Evolutionary conservation across 2,797 vertebrate genomes (phyloP).

Genomic region (Clamator glandarius): DNA sequence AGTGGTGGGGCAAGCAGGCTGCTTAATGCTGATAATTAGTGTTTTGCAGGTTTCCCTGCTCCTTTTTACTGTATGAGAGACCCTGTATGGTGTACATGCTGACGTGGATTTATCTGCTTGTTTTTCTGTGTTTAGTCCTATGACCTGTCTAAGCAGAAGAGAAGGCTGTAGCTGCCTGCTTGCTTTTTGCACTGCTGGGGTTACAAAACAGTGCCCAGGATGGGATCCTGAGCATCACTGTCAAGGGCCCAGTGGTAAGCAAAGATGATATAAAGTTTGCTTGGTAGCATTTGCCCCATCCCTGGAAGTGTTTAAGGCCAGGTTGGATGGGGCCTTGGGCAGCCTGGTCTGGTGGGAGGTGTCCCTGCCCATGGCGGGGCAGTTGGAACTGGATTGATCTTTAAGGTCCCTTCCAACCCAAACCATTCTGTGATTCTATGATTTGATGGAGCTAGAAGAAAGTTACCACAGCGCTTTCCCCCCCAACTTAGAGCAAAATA

Average conservation of each 20-base stretch:
- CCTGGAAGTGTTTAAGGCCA: too few relatives aligned
- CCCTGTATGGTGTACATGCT: background rate
- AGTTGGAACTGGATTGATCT: too few relatives aligned
- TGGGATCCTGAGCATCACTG: background rate
- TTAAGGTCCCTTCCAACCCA: too few relatives aligned
- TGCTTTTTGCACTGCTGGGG: background rate
- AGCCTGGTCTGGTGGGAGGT: too few relatives aligned
- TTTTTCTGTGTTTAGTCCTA: background rate
- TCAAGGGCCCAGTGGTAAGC: background rate
- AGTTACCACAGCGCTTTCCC: background rate
- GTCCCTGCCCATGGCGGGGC: too few relatives aligned
- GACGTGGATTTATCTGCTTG: rapidly evolving
- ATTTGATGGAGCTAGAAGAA: background rate
- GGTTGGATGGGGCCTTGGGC: too few relatives aligned
- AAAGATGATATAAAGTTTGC: background rate
- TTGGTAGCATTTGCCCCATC: background rate
- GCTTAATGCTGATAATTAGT: background rate
- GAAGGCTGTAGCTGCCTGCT: background rate
- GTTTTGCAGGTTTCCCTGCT: background rate
- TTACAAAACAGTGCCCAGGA: background rate
- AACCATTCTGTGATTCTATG: too few relatives aligned
- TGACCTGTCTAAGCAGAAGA: background rate
- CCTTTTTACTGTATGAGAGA: background rate
- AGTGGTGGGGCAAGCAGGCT: background rate
- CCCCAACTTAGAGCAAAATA: background rate